Evolutionary conservation across 2,113 vertebrate species (phyloP), one percentile per base, ranked within the genome.

Genomic region (Alces alces): DNA sequence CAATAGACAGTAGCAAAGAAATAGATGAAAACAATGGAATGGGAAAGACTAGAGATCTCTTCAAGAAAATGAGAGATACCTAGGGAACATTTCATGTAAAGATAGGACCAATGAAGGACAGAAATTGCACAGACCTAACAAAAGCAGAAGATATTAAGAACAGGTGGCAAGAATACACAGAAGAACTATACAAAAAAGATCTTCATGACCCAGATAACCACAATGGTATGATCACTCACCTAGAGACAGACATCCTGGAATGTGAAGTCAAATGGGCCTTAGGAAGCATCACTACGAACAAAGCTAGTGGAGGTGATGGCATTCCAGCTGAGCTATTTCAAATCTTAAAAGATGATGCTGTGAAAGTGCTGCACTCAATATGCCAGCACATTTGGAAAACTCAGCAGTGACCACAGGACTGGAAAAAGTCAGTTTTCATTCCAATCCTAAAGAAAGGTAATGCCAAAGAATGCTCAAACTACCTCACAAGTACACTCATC

Each of bases 401-500:
- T n/a, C 61, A n/a, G 30, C 61, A 66, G 33, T n/a, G 33, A 33
- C 0, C 61, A 66, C 61, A 66, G 33, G 33, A 66, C 16, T n/a
- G 33, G 33, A n/a, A 66, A 8, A 66, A 16, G 61, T 66, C 33
- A 66, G 61, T n/a, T 66, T 66, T n/a, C 3, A 66, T 66, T 66
- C 61, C 7, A 66, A 17, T 19, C 7, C 1, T 4, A 19, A 66
- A 66, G 33, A n/a, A 66, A 66, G 16, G 7, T 33, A 66, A 66
- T 19, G 60, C 28, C 13, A 61, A 61, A 61, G 13, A 61, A 61
- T 61, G 33, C 61, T 66, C 61, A n/a, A n/a, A n/a, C 7, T 7
- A 7, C 60, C 0, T 1, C 3, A n/a, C 61, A 7, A 1, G 4
- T n/a, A 16, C 61, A 66, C 3, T 66, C 33, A n/a, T 66, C 61